Conservation (phyloP, 53 echinoderm and acorn worm genomes). For the Stichopus horrens region DNA sequence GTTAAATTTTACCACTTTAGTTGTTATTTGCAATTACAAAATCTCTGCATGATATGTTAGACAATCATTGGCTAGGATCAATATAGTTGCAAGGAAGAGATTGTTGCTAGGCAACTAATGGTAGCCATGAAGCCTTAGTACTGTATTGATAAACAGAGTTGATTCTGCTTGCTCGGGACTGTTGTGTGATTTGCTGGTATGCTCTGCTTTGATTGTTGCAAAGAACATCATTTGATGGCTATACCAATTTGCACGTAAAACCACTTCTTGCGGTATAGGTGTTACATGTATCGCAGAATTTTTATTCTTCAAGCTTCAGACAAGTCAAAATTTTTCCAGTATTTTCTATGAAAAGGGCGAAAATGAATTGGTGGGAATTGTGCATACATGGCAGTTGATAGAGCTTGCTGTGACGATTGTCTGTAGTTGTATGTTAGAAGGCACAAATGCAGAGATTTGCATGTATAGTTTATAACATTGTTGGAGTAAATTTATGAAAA, state of each 20-base stretch:
- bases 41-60: slow-evolving; percentile 43
- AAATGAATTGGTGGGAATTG: too few species aligned
- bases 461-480: too few species aligned
- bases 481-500: too few species aligned
- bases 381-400: too few species aligned
- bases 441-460: too few species aligned
- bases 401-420: too few species aligned
- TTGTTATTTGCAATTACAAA: slow-evolving; percentile 35
- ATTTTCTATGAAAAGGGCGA: too few species aligned
- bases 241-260: neutral
- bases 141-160: neutral
- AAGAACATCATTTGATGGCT: neutral
- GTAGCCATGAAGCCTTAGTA: slow-evolving; percentile 26
- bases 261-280: too few species aligned
- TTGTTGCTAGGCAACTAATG: slow-evolving; percentile 48
- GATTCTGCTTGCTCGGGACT: neutral
- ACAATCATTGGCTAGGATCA: slow-evolving; percentile 27
- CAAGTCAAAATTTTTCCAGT: too few species aligned
- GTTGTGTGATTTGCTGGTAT: neutral
- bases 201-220: neutral
- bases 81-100: slow-evolving; percentile 15
- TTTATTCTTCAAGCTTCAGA: too few species aligned
- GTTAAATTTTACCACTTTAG: slow-evolving; percentile 28
- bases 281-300: too few species aligned
- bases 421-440: too few species aligned